Base-by-base conservation (phyloP, 1,140 invertebrate genomes). In the Idris sp. region DNA sequence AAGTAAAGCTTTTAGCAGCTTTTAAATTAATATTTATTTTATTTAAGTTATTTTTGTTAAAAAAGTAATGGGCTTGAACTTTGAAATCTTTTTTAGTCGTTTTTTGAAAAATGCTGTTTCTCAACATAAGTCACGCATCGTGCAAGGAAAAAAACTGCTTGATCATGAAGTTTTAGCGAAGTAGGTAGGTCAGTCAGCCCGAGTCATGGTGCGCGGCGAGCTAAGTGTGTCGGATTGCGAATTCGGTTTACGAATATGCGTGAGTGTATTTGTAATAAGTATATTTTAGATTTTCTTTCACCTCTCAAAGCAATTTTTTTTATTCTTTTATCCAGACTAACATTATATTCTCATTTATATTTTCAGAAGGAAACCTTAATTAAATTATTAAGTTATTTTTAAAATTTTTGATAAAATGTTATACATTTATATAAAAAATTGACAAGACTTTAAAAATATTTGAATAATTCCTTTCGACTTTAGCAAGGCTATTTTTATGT, bases 191-290 rank as follows among this genome's bases (percentile, higher is more conserved):
- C 58, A 59, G 43, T 30, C 71, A 31, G 41, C 30, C 4, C 18
- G 41, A n/a, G n/a, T 54, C 46, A 40, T 46, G 61, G 59, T 54
- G 53, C 59, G 59, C 38, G 30, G 38, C 14, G 22, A 54, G 69
- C n/a, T 65, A 74, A 74, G 71, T 74, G 44, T 74, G 72, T 67
- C 72, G 56, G 43, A 68, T 74, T 74, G 62, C 62, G 72, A 74
- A 74, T 74, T 74, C 54, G 71, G 43, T 62, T 68, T 74, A 36
- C 62, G 25, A 67, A 68, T 68, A 74, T 30, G 71, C 71, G 71
- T 68, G 71, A 61, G 67, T 51, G 71, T 58, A 26, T 68, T 74
- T 41, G 58, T 26, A 74, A 74, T 74, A 68, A 68, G 64, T 10
- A 51, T 43, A 14, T 38, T 38, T 54, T 41, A 30, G 22, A 54